Evolutionary conservation across 2,113 vertebrate genomes (phyloP), one percentile per base, ranked within the genome.

Genomic region (Thymallus thymallus): DNA sequence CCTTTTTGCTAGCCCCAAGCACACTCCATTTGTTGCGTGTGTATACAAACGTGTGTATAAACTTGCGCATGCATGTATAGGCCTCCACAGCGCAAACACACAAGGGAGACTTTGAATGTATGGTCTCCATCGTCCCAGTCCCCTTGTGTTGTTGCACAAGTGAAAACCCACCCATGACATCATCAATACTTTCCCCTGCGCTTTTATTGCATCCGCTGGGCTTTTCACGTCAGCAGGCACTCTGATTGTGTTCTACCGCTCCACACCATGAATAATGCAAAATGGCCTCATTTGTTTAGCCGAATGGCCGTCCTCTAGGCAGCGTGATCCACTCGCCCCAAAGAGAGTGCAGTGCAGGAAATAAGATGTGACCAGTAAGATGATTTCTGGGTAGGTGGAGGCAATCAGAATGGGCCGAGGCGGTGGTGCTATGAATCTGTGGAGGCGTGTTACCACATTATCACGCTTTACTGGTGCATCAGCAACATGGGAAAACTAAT

Each of bases 231-330:
- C 18, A 29, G 62, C 62, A 24, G 62, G 24, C n/a, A 61, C 32
- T 41, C 56, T 45, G 58, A 61, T 20, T 72, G 58, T 62, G 18
- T 72, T 72, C 60, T 72, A 30, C 24, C 62, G 13, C 26, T 51
- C 24, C 14, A 22, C 70, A 16, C 4, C 70, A 72, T 72, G 41
- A 72, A 72, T 72, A 72, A 72, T 72, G 70, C 70, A 72, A 72
- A 72, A 58, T 62, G 70, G 70, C 61, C 70, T 72, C 70, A 72
- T 72, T 64, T 64, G 62, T 64, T 64, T 64, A 64, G 62, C 62
- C 55, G 22, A 62, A 60, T 7, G 56, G 35, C 70, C 23, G 24
- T 72, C 29, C 70, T 12, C 56, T 41, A n/a, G 58, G 70, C 58
- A 23, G 70, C 58, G 23, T 63, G 70, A 72, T 72, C 58, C 70